Percentiles rank a stretch among this genome's conserved stretches.
These are phyloP conservation scores for Drosophila orosa DNA, from an alignment of 1,140 invertebrate genomes.

Conservation along the genomic window DNA sequence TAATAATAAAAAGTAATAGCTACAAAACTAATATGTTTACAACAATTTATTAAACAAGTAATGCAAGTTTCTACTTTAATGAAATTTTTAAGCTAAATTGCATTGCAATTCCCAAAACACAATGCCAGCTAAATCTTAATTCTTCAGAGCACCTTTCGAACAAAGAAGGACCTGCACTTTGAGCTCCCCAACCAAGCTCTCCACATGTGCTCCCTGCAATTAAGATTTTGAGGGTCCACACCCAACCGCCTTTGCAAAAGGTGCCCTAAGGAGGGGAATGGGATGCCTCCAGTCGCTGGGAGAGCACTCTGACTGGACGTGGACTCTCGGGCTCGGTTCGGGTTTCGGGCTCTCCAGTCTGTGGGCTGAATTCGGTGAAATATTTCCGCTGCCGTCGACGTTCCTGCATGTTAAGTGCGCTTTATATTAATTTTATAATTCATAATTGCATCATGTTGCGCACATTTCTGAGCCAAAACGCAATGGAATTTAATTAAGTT, in stretches of 20 bases:
- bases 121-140: background rate
- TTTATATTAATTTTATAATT: conserved; percentile 65
- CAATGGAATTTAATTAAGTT: conserved; percentile 73
- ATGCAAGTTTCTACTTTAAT: background rate
- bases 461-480: conserved; percentile 57
- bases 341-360: conserved; percentile 7
- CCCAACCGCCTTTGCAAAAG: conserved; percentile 7
- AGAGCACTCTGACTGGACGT: conserved; percentile 10
- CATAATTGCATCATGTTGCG: conserved; percentile 68
- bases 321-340: background rate
- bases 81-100: background rate
- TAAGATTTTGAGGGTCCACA: conserved; percentile 40
- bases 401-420: conserved; percentile 64
- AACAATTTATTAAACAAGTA: background rate
- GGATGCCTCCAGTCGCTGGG: background rate
- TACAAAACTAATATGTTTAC: background rate
- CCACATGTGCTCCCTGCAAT: conserved; percentile 32
- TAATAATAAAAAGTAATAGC: background rate
- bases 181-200: conserved; percentile 2
- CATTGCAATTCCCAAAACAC: background rate
- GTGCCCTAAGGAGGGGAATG: conserved; percentile 1
- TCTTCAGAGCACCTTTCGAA: background rate
- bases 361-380: conserved; percentile 48
- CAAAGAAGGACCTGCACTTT: conserved; percentile 16
- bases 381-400: conserved; percentile 55